Evolutionary conservation across 2,113 vertebrate genomes (phyloP).

Genomic region (Stegastes partitus): DNA sequence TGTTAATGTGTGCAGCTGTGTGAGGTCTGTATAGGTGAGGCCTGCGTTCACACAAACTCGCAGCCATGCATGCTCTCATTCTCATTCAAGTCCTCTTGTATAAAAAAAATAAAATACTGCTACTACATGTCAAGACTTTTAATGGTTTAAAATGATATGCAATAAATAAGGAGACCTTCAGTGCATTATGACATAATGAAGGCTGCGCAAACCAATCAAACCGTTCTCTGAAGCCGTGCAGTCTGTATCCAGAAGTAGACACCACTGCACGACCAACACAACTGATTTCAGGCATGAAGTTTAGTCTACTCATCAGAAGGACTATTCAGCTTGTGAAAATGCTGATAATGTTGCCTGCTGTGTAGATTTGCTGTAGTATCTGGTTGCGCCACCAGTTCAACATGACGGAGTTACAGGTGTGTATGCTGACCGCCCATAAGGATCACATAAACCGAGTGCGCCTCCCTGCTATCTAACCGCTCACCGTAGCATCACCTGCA

Average conservation of each 20-base stretch:
- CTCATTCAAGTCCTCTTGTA: slow-evolving; percentile 13
- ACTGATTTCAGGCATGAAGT: background rate
- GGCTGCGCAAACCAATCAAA: background rate
- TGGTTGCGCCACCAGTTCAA: too few species aligned
- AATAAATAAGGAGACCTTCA: background rate
- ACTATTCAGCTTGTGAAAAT: too few species aligned
- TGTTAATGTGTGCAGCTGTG: background rate
- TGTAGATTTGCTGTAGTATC: too few species aligned
- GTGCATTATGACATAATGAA: background rate
- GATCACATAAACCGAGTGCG: too few species aligned
- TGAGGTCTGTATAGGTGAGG: background rate
- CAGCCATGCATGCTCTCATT: background rate
- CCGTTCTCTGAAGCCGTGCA: too few species aligned
- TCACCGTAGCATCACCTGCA: too few species aligned
- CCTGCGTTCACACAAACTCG: background rate
- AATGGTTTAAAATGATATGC: background rate
- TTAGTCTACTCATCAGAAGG: background rate
- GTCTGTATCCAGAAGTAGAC: background rate
- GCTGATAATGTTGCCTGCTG: too few species aligned
- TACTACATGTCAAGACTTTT: background rate
- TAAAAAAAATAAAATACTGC: background rate
- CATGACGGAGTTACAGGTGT: too few species aligned
- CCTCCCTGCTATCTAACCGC: too few species aligned
- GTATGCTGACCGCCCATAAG: too few species aligned
- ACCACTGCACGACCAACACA: background rate